Evolutionary conservation across 2,888 invertebrate genomes (phyloP), one percentile per base, ranked within the genome.

Genomic region (Drosophila differens): DNA sequence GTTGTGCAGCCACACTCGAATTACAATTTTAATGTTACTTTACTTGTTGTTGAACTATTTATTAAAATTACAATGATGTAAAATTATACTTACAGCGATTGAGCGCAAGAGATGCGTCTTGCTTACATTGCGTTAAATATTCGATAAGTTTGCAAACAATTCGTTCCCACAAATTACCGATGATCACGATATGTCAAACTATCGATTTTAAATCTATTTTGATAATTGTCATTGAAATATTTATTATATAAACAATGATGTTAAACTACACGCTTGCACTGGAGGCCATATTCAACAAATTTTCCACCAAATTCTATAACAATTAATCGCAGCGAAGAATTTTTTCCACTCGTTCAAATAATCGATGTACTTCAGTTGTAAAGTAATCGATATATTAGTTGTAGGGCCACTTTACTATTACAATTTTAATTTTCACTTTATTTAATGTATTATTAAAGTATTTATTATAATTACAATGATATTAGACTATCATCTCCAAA

Each of bases 401-500:
- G 10, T 30, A 52, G 25, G 30, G n/a, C 0, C 25, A 63, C 39
- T 30, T 32, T 32, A 22, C 37, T 10, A 22, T 41, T 58, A 5
- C n/a, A n/a, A 9, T 47, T 28, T 55, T 28, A 28, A 39, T 49
- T 58, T 25, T 35, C 9, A 25, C 19, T 53, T 55, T 58, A n/a
- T 53, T 49, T 44, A 59, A 41, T 35, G 28, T 52, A 60, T 57
- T 72, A 47, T 73, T 69, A 37, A 44, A 32, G 16, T 33, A 12
- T 66, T 66, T 52, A 68, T 68, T 68, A 60, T 47, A 66, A 52
- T 74, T 77, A 81, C 65, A 81, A 63, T 12, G 37, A 41, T 44
- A 55, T 95, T 96, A 99, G 74, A 99, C 99, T 94, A 99, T 99
- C 98, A 99, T 99, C 94, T 99, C 99, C 83, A 99, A 95, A 94